phyloP scores from a whole-genome alignment of 92 coral and sea anemone species.

The Muricea muricata region DNA sequence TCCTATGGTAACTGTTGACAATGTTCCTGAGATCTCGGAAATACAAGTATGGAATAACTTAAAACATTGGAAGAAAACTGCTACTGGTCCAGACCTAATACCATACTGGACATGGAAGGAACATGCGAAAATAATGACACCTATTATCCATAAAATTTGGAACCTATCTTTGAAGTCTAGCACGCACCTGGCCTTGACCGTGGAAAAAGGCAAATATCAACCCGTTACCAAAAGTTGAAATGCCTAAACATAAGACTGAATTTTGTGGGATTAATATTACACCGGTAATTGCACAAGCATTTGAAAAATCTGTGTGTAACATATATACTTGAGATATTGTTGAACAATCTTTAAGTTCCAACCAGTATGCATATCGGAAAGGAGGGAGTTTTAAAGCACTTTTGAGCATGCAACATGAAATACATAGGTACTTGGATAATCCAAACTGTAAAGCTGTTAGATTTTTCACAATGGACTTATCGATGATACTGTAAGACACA shows the following conservation, averaged over 20 bases:
- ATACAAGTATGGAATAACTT: constrained; percentile 48
- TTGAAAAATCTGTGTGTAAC: too few species aligned
- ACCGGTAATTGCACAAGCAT: too few species aligned
- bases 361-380: too few species aligned
- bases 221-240: too few species aligned
- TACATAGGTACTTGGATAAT: constrained; percentile 53
- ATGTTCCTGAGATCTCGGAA: constrained; percentile 37
- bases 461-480: constrained; percentile 67
- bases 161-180: constrained; percentile 33
- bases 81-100: constrained; percentile 55
- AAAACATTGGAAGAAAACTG: constrained; percentile 42
- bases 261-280: too few species aligned
- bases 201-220: too few species aligned
- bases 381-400: too few species aligned
- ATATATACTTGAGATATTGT: too few species aligned
- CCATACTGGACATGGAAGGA: constrained; percentile 29
- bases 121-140: constrained; percentile 57
- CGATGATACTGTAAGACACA: constrained; percentile 59
- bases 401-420: constrained; percentile 63
- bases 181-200: constrained; percentile 42
- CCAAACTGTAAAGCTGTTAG: constrained; percentile 69
- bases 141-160: constrained; percentile 51
- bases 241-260: too few species aligned
- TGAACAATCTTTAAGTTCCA: too few species aligned
- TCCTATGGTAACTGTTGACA: constrained; percentile 35